Base-by-base conservation (phyloP, 2,797 vertebrate genomes). In the Neomorphus geoffroyi region DNA sequence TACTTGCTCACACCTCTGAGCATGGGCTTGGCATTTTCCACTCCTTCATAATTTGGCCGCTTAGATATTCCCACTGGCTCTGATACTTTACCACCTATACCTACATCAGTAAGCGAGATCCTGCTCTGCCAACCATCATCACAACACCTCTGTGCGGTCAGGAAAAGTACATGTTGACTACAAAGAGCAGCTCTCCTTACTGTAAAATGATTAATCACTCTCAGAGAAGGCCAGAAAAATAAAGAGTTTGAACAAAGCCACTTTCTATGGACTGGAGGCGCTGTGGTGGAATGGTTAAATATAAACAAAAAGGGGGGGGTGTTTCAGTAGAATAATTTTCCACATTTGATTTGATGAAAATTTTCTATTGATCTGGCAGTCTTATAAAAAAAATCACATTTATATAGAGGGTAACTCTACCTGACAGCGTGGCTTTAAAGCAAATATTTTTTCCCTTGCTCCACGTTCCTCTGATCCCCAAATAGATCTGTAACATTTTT, bases 101-200 rank as follows among this genome's bases (percentile, higher is more conserved):
- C 73, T 60, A 14, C 2, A 3, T 83, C 85, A 92, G 50, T 46
- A 56, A 91, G 80, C 77, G 66, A 84, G 82, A 84, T 79, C 51
- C 64, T 86, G 91, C 66, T 95, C 94, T 96, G 93, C 90, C 87
- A 94, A 1, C 77, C 73, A 66, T 96, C 93, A 93, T 65, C 79
- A 53, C 72, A 96, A 96, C 96, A 96, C 91, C 85, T 92, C 89
- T 23, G 39, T 56, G 85, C 10, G 0, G 77, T 81, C 82, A 94
- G 92, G 62, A 91, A 81, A 93, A 94, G 66, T 50, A 88, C 2
- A 56, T 57, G 78, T 54, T 79, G 77, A 93, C 80, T 75, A 86
- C 75, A 94, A 86, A 91, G 74, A 87, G 57, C 39, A 65, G 73
- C 35, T 90, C 56, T 93, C 35, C 72, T 62, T 72, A 32, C 58